Percentiles rank a stretch among this genome's conserved stretches.
These are phyloP conservation scores for Anseranas semipalmata DNA, from an alignment of 2,113 vertebrate genomes.

Conservation along the genomic window DNA sequence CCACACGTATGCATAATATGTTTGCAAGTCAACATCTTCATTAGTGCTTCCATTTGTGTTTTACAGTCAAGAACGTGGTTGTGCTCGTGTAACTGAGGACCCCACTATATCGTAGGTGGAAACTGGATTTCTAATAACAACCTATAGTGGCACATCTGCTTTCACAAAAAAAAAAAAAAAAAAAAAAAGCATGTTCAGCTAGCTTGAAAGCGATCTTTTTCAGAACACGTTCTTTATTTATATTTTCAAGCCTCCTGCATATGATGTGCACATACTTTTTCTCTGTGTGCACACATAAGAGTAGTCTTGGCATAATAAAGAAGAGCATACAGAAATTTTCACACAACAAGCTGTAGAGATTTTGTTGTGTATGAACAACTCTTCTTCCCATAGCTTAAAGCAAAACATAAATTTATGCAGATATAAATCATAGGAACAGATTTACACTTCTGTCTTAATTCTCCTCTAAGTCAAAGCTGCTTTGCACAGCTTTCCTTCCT, in stretches of 20 bases:
- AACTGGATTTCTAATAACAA: background rate
- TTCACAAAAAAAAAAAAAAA: background rate
- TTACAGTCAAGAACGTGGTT: background rate
- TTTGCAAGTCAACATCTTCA: background rate
- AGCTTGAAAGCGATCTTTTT: background rate
- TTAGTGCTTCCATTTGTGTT: background rate
- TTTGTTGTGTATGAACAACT: background rate
- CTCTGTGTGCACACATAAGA: background rate
- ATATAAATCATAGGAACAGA: constrained; percentile 7
- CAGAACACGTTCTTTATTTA: background rate
- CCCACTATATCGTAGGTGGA: background rate
- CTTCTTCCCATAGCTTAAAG: background rate
- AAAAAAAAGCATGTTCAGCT: background rate
- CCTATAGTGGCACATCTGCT: background rate
- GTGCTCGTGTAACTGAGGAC: background rate
- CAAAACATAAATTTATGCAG: background rate
- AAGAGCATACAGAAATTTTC: background rate
- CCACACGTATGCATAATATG: background rate
- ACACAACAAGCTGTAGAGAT: background rate
- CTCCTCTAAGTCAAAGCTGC: constrained; percentile 36
- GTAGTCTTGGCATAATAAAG: background rate
- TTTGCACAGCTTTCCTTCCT: constrained; percentile 33
- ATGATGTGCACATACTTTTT: background rate
- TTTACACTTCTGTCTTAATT: constrained; percentile 34
- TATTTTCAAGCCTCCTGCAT: background rate